Percentiles rank a stretch among this genome's conserved stretches.
Conservation (phyloP, 2,888 invertebrate genomes). For the Drosophila parthenogenetica region DNA sequence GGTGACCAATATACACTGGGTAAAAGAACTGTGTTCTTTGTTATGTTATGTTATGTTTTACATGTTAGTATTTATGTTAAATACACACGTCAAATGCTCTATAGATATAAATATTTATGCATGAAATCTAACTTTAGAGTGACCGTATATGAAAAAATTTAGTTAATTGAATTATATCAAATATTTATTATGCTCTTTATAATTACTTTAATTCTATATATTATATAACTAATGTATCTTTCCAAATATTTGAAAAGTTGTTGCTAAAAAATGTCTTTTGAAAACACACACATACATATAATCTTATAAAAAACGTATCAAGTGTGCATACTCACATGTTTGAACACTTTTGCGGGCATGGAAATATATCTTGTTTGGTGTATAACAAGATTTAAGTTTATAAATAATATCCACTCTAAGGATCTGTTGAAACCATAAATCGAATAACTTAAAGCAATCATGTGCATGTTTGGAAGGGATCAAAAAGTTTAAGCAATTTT, state of each 20-base stretch:
- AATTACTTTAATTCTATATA: too few species aligned
- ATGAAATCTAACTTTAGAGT: neutral
- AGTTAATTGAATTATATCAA: too few species aligned
- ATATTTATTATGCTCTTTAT: too few species aligned
- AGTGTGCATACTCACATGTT: neutral
- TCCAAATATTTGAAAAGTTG: too few species aligned
- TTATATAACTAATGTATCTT: neutral
- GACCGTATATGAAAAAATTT: neutral
- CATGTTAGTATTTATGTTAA: too few species aligned
- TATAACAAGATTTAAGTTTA: conserved; percentile 3
- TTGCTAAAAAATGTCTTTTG: neutral
- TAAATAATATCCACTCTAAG: conserved; percentile 4
- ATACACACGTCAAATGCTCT: too few species aligned
- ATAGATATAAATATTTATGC: neutral
- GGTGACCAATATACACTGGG: too few species aligned
- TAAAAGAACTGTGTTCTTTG: too few species aligned
- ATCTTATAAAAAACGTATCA: neutral
- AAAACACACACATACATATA: too few species aligned
- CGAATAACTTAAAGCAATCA: conserved; percentile 3
- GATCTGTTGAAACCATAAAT: conserved; percentile 12
- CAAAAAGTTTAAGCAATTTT: conserved; percentile 13
- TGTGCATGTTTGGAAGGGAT: conserved; percentile 7
- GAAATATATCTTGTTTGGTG: neutral
- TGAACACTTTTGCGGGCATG: neutral
- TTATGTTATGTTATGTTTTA: too few species aligned